A percentile compares a stretch with the other conserved stretches of the same genome.
Evolutionary conservation across 2,888 invertebrate genomes (phyloP).

Genomic region (Tipula vernalis): DNA sequence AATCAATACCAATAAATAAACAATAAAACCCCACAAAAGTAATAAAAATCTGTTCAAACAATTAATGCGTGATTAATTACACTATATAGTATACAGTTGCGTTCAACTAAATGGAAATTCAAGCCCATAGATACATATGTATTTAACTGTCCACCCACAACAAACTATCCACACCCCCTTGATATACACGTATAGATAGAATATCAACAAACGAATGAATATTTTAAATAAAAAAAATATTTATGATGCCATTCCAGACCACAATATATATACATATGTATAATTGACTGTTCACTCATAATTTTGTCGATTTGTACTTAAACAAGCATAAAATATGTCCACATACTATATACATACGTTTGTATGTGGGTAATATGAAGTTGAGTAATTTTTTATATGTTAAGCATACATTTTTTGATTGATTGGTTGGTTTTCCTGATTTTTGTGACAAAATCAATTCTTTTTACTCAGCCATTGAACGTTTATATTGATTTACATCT

Average conservation of each 20-base stretch:
- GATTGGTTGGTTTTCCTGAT: no score
- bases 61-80: background rate
- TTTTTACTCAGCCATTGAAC: no score
- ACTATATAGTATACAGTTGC: background rate
- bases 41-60: background rate
- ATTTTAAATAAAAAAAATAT: background rate
- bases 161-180: background rate
- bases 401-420: no score
- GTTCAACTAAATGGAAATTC: background rate
- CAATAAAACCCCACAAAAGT: background rate
- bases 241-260: background rate
- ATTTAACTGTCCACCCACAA: background rate
- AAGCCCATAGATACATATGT: no score
- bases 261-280: background rate
- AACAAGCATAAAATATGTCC: no score
- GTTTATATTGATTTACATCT: no score
- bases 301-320: no score
- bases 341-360: no score
- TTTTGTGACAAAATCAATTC: no score
- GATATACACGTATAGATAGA: background rate
- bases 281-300: background rate
- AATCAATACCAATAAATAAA: background rate
- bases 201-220: background rate
- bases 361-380: no score
- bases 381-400: no score